Base-by-base conservation (phyloP, 2,113 vertebrate genomes). In the Nymphicus hollandicus region DNA sequence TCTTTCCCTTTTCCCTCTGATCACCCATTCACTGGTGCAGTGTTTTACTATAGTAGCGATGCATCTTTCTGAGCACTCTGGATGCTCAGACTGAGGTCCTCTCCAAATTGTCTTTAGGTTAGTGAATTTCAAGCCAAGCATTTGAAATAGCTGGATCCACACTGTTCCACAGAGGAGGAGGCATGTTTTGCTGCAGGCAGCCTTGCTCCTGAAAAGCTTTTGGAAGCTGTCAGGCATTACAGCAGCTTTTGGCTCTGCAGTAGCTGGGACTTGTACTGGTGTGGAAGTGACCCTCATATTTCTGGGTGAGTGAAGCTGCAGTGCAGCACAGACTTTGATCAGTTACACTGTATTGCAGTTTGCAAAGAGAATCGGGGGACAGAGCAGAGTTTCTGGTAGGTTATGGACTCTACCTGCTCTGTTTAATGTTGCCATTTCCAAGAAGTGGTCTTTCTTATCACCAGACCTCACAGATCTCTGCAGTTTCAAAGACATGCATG, bases 251-350 rank as follows among this genome's bases (percentile, higher is more conserved):
- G 95, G 83, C 93, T 89, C 77, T 56, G 56, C 47, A 43, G 61
- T 24, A 74, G 61, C 1, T 52, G 31, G 31, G 70, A 70, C n/a
- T 91, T 71, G 65, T 70, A 70, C 49, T 95, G 88, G 52, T 65
- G 78, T 4, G 68, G 72, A 93, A 69, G 27, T 56, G 71, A 86
- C 68, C 72, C 53, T 84, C 76, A 2, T 61, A 55, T 88, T 97
- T 96, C 91, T 94, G 91, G 88, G 60, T 91, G 86, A 96, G 65
- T 87, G 86, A 83, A 96, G 39, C 61, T 79, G 27, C 85, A 93
- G 68, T 25, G 72, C 72, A 93, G 85, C 69, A 74, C 33, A 93
- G 60, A 74, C 65, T 89, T 91, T 93, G 76, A 95, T 91, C 64
- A 65, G 53, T 86, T 91, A 84, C n/a, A 47, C 88, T 86, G 50